Percentiles rank a stretch among this genome's conserved stretches.
These are phyloP conservation scores for Ancistrus triradiatus DNA, from an alignment of 2,113 vertebrate species.

Conservation along the genomic window DNA sequence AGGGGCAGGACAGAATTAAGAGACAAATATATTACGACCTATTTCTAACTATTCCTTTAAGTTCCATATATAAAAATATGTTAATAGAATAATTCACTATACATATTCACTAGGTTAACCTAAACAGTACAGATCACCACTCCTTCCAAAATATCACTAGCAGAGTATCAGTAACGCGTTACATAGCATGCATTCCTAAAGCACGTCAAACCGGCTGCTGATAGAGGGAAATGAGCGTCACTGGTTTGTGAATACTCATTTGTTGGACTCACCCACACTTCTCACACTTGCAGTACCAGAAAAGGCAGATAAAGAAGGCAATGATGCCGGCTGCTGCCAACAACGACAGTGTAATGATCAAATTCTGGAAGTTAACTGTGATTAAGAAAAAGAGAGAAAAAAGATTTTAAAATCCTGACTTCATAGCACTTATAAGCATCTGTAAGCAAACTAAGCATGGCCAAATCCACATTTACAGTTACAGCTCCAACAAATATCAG, in stretches of 20 bases:
- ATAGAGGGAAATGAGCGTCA: not conserved
- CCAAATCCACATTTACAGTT: too few species aligned
- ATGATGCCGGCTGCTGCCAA: slow-evolving; percentile 76
- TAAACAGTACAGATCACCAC: too few species aligned
- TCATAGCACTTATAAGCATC: not conserved
- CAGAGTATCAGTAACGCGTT: not conserved
- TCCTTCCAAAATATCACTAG: not conserved
- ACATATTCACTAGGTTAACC: too few species aligned
- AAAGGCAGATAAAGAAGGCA: slow-evolving; percentile 77
- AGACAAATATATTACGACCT: not conserved
- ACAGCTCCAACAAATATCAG: too few species aligned
- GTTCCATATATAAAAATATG: too few species aligned
- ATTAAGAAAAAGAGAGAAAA: not conserved
- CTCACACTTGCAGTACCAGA: slow-evolving; percentile 82
- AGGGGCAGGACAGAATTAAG: not conserved
- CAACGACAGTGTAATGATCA: slow-evolving; percentile 87
- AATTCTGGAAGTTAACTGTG: slow-evolving; percentile 88
- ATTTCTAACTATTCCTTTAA: too few species aligned
- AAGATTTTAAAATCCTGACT: not conserved
- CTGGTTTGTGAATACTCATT: not conserved
- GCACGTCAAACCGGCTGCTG: not conserved
- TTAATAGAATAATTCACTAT: too few species aligned
- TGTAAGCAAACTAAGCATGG: too few species aligned
- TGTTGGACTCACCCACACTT: slow-evolving; percentile 68
- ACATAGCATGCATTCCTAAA: not conserved